Evolutionary conservation across 2,113 vertebrate species (phyloP).

Genomic region (Neodontobutis hainanensis): DNA sequence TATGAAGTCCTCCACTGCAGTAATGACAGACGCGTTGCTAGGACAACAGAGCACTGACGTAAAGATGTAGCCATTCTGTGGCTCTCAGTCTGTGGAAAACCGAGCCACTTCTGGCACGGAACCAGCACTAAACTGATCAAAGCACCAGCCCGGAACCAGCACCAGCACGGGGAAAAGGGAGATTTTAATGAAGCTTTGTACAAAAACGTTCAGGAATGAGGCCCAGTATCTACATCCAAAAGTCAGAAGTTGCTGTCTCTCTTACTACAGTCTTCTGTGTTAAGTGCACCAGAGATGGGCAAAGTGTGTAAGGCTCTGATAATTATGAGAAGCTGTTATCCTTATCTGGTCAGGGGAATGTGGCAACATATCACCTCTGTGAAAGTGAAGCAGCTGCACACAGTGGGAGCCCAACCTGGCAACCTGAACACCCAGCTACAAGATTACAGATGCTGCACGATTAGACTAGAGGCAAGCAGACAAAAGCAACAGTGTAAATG

Average conservation of each 20-base stretch:
- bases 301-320: slow-evolving; percentile 28
- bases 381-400: slow-evolving; percentile 41
- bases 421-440: slow-evolving; percentile 24
- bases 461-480: slow-evolving; percentile 13
- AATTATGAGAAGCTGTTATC: slow-evolving; percentile 45
- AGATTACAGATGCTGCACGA: slow-evolving; percentile 39
- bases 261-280: slow-evolving; percentile 6
- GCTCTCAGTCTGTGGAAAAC: too few species aligned
- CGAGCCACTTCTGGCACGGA: too few species aligned
- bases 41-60: too few species aligned
- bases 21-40: too few species aligned
- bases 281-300: slow-evolving; percentile 26
- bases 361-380: slow-evolving; percentile 49
- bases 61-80: too few species aligned
- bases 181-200: too few species aligned
- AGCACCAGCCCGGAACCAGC: too few species aligned
- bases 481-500: not conserved
- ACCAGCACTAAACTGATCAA: too few species aligned
- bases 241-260: slow-evolving; percentile 15
- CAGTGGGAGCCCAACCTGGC: slow-evolving; percentile 43
- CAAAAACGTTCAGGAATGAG: too few species aligned
- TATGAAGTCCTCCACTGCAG: too few species aligned
- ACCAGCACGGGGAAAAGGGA: too few species aligned
- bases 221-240: too few species aligned
- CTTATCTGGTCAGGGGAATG: slow-evolving; percentile 34